Percentiles rank a stretch among this genome's conserved stretches.
Conservation (phyloP, 2,797 vertebrate genomes). For the Cossypha polioptera region DNA sequence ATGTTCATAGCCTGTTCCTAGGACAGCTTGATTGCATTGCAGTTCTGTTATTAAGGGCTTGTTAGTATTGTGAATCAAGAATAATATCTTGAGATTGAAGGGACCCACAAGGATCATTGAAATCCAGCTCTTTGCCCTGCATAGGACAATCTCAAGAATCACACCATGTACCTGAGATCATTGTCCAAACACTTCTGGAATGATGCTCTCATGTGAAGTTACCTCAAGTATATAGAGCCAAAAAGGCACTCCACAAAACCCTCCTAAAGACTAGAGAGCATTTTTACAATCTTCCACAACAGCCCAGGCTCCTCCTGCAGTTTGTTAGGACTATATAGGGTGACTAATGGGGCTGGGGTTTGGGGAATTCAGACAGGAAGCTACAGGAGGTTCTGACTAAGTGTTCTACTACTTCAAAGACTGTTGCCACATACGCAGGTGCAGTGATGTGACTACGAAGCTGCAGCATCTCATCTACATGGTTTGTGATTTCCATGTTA, state of each 20-base stretch:
- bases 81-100: background rate
- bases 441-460: conserved; percentile 42
- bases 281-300: background rate
- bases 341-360: background rate
- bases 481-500: background rate
- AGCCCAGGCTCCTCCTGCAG: background rate
- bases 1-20: background rate
- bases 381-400: background rate
- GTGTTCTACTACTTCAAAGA: background rate
- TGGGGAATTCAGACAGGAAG: background rate
- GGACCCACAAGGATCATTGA: background rate
- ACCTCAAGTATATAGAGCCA: background rate
- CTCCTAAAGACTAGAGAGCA: background rate
- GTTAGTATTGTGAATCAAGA: background rate
- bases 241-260: background rate
- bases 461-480: conserved; percentile 10
- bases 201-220: background rate
- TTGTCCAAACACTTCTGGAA: background rate
- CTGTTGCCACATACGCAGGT: background rate
- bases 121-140: background rate
- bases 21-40: background rate
- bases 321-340: background rate
- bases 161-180: background rate
- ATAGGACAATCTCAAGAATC: background rate
- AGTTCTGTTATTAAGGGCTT: background rate